phyloP scores from a whole-genome alignment of 1,140 invertebrate species.

The Galleria mellonella region DNA sequence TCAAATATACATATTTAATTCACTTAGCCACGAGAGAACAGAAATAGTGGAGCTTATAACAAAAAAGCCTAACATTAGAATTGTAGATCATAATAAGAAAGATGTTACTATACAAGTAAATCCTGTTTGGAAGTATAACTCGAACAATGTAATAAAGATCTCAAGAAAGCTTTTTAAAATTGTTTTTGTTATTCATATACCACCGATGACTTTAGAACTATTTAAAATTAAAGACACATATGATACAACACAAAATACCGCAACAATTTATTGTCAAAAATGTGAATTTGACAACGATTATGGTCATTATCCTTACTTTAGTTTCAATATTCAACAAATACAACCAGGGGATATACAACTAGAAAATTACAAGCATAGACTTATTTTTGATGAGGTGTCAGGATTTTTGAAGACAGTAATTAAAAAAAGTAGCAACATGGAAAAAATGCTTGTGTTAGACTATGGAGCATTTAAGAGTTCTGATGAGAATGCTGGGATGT shows the following conservation, averaged over 20 bases:
- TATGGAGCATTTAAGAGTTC: slow-evolving; percentile 51
- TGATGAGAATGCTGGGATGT: slow-evolving; percentile 42
- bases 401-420: slow-evolving; percentile 78
- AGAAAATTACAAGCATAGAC: slow-evolving; percentile 81
- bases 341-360: slow-evolving; percentile 82
- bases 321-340: slow-evolving; percentile 76
- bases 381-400: slow-evolving; percentile 82
- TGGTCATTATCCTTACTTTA: slow-evolving; percentile 30
- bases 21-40: slow-evolving; percentile 79
- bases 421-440: slow-evolving; percentile 38
- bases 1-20: slow-evolving; percentile 85
- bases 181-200: slow-evolving; percentile 80
- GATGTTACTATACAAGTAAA: slow-evolving; percentile 81
- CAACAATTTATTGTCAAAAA: slow-evolving; percentile 79
- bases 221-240: slow-evolving; percentile 73
- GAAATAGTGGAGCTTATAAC: slow-evolving; percentile 82
- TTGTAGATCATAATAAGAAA: slow-evolving; percentile 78
- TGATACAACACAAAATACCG: slow-evolving; percentile 54
- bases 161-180: slow-evolving; percentile 80
- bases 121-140: slow-evolving; percentile 80
- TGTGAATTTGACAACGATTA: slow-evolving; percentile 61
- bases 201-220: slow-evolving; percentile 81
- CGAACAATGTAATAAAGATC: slow-evolving; percentile 63
- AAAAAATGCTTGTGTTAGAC: slow-evolving; percentile 35
- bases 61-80: slow-evolving; percentile 77